These are phyloP conservation scores for Drosophila miranda DNA, from an alignment of 1,140 invertebrate genomes.

Conservation along the genomic window DNA sequence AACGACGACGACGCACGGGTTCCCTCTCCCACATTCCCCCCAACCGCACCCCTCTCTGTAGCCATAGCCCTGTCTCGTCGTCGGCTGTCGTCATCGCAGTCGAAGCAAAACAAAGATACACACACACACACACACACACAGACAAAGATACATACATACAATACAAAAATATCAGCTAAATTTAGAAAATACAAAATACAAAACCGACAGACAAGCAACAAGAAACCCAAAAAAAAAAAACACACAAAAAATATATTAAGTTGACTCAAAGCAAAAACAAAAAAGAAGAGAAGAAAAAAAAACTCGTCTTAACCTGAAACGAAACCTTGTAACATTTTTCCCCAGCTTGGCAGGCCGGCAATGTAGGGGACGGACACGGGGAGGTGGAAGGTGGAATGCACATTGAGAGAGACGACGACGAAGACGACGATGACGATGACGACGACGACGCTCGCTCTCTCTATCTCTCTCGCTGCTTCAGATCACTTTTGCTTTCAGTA, in stretches of 20 bases:
- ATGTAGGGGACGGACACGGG: conserved; percentile 20
- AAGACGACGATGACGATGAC: not conserved
- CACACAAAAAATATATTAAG: conserved; percentile 9
- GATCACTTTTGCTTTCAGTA: conserved; percentile 82
- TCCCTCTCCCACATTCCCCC: conserved; percentile 6
- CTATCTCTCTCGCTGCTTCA: conserved; percentile 33
- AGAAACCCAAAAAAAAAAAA: conserved; percentile 58
- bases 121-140: conserved; percentile 7
- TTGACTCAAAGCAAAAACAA: conserved; percentile 26
- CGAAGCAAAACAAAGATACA: conserved; percentile 41
- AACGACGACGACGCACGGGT: conserved; percentile 41
- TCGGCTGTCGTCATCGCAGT: conserved; percentile 49
- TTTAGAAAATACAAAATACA: conserved; percentile 72
- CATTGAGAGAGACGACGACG: conserved; percentile 45
- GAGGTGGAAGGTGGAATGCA: conserved; percentile 13
- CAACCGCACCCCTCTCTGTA: not conserved
- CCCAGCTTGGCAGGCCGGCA: conserved; percentile 70
- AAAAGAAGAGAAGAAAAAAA: conserved; percentile 50
- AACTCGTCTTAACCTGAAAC: conserved; percentile 81
- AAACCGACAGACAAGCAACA: conserved; percentile 52
- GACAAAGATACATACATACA: conserved; percentile 19
- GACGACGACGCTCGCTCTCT: conserved; percentile 26
- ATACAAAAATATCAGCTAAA: conserved; percentile 55
- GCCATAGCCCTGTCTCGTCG: conserved; percentile 8
- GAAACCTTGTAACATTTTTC: conserved; percentile 82